Percentiles rank a stretch among this genome's conserved stretches.
Conservation (phyloP, 2,888 invertebrate species). For the Drosophila prostipennis region DNA sequence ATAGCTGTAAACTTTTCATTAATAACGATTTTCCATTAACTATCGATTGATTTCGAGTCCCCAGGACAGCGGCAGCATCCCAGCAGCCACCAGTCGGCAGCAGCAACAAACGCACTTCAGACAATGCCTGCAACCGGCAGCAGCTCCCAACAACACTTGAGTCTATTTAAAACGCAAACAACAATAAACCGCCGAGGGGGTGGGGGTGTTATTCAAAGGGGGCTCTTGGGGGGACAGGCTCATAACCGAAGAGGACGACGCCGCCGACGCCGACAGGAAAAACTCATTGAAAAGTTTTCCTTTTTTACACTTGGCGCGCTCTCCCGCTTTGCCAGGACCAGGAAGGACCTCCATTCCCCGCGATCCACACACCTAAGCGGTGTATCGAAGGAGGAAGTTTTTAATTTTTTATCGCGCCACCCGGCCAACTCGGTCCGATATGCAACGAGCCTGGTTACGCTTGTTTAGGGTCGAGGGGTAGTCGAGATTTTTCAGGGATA, state of each 20-base stretch:
- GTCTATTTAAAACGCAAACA: slow-evolving; percentile 80
- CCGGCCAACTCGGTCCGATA: slow-evolving; percentile 40
- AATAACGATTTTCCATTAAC: slow-evolving; percentile 85
- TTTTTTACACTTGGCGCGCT: slow-evolving; percentile 74
- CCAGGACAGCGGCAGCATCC: slow-evolving; percentile 49
- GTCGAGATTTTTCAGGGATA: background rate
- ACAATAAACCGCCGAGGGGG: slow-evolving; percentile 61
- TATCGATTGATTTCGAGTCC: slow-evolving; percentile 83
- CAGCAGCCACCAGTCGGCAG: slow-evolving; percentile 34
- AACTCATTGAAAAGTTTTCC: slow-evolving; percentile 82
- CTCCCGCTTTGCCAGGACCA: slow-evolving; percentile 50
- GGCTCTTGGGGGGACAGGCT: slow-evolving; percentile 47
- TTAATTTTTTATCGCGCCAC: slow-evolving; percentile 72
- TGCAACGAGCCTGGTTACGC: slow-evolving; percentile 41
- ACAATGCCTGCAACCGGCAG: slow-evolving; percentile 74
- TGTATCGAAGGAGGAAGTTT: slow-evolving; percentile 78
- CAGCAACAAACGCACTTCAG: slow-evolving; percentile 75
- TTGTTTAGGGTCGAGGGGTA: slow-evolving; percentile 6
- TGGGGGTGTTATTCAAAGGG: background rate
- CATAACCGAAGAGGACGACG: slow-evolving; percentile 65
- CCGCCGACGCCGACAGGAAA: slow-evolving; percentile 69
- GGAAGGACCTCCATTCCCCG: slow-evolving; percentile 1
- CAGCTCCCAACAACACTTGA: slow-evolving; percentile 67
- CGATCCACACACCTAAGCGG: slow-evolving; percentile 41
- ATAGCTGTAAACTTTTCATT: slow-evolving; percentile 81